Percentiles rank a stretch among this genome's conserved stretches.
These are phyloP conservation scores for Micrasema longulum DNA, from an alignment of 1,140 invertebrate genomes.

Conservation along the genomic window DNA sequence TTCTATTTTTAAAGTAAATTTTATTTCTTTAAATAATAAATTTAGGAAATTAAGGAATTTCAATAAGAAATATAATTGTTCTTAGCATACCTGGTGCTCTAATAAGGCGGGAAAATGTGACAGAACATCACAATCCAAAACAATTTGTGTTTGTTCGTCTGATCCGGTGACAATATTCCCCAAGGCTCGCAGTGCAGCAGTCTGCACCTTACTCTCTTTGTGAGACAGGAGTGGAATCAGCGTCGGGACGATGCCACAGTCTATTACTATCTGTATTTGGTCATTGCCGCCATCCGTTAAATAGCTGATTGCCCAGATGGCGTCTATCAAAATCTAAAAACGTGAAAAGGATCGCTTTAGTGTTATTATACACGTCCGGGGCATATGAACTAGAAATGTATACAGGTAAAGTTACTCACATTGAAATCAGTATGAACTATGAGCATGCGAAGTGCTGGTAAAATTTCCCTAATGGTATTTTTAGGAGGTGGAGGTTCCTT, in stretches of 20 bases:
- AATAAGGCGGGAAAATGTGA: constrained; percentile 91
- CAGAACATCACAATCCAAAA: constrained; percentile 92
- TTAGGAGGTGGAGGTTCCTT: constrained; percentile 93
- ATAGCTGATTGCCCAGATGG: constrained; percentile 99
- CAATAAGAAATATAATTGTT: neutral
- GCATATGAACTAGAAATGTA: too few relatives aligned
- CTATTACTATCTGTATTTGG: constrained; percentile 99
- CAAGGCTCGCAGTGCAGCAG: constrained; percentile 94
- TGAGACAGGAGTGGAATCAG: constrained; percentile 95
- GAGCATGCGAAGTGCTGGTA: constrained; percentile 93
- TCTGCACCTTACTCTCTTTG: constrained; percentile 97
- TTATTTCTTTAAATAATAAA: too few relatives aligned
- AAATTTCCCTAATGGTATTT: constrained; percentile 90
- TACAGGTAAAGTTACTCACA: constrained; percentile 74
- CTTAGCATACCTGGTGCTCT: constrained; percentile 75
- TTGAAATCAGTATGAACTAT: constrained; percentile 97
- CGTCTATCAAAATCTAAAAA: constrained; percentile 93
- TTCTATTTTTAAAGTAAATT: too few relatives aligned
- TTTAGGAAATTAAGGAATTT: too few relatives aligned
- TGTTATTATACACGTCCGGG: neutral
- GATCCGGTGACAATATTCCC: constrained; percentile 99
- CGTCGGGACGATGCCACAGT: constrained; percentile 93
- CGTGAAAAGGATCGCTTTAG: neutral
- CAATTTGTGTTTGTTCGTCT: constrained; percentile 97
- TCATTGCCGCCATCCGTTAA: constrained; percentile 98